Base-by-base conservation (phyloP, 2,113 vertebrate genomes). In the Hystrix cristata region DNA sequence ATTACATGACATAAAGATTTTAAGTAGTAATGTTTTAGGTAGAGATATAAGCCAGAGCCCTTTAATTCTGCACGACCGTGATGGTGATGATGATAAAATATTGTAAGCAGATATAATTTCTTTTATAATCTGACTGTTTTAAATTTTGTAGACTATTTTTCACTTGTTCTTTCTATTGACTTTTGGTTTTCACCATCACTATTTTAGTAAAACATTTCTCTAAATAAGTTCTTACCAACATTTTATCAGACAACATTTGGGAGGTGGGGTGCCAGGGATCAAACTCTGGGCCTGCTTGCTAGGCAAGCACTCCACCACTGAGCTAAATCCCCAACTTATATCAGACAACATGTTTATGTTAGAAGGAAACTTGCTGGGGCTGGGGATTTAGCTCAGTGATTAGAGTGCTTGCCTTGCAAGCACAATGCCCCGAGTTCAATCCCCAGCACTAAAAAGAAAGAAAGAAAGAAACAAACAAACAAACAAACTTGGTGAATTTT, bases 121-220 rank as follows among this genome's bases (percentile, higher is more conserved):
- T 86, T 62, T 95, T 95, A 91, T 96, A 76, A 95, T 91, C 80
- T 86, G 62, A 92, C 95, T 97, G 18, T 86, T 95, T 95, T 69
- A 95, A 95, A 95, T 97, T 95, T 89, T 95, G 74, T 84, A 83
- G 71, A 15, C 85, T 74, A 15, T 65, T 34, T 94, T 89, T 96
- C 72, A 96, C 85, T 82, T 98, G 64, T 48, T 48, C 89, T 98
- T 98, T 83, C 90, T 95, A 84, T 53, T 98, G 96, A 97, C 86
- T 97, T 94, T 85, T 96, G 59, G 80, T 97, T 97, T 96, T 97
- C 92, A 95, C 84, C 55, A 1, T 7, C 94, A 96, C 88, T 53
- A 95, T 91, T 95, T 98, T 90, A 96, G 94, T 84, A 98, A 97
- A 98, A 92, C 0, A 96, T 67, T 87, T 71, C 85, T 93, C n/a